Evolutionary conservation across 2,888 invertebrate genomes (phyloP), one percentile per base, ranked within the genome.

Genomic region (Drepanosiphum platanoidis): DNA sequence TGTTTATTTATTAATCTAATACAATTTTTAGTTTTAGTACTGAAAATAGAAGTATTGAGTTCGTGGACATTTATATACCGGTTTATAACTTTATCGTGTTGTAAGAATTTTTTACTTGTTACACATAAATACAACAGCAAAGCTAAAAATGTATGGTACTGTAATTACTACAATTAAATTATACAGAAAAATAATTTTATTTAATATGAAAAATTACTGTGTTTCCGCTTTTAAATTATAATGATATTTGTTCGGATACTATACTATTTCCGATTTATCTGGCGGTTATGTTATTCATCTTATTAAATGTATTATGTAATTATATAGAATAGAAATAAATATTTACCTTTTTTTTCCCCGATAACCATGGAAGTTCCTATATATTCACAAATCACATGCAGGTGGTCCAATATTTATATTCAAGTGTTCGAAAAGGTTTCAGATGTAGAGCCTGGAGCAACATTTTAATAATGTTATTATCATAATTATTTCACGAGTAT

Each of bases 401-500:
- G 78, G 64, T 78, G 78, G 66, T 78, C 78, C 32, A n/a, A 13
- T 52, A 58, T 79, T 32, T 13, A 18, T 75, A 70, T 52, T 70
- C 27, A 80, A 52, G 68, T 52, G 70, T 70, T 70, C 80, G 36
- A 70, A 70, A 70, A 22, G 46, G 68, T 46, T 52, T 66, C 42
- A 30, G 42, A 78, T 42, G 13, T 18, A 46, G 15, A 79, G 71
- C 70, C 71, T n/a, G 22, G 13, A 39, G 70, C 52, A 39, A 71
- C 71, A 61, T 81, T 71, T 39, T 80, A 80, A 71, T 81, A 71
- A 71, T 81, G n/a, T 81, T 71, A 81, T 81, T 70, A 81, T 71
- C 30, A 71, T 81, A 71, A 58, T 80, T 80, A 80, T 80, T 80
- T 80, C 70, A 80, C 30, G 52, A 70, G 11, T 64, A 78, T 58